Conservation (phyloP, 1,140 invertebrate genomes). For the Medauroidea extradentata region DNA sequence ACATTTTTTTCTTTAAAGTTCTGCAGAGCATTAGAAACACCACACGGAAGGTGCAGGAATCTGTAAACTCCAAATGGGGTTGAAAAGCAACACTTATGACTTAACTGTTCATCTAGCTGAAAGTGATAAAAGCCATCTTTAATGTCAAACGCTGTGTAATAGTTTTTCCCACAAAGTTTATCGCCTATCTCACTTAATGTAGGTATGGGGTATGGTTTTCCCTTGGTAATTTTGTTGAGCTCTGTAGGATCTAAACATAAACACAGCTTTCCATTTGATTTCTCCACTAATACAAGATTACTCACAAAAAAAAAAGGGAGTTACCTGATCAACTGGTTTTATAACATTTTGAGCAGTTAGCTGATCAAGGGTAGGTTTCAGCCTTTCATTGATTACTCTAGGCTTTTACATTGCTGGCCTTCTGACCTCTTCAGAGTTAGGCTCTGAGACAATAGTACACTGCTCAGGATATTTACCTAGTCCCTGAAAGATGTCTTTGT, state of each 20-base stretch:
- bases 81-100: conserved; percentile 7
- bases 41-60: conserved; percentile 36
- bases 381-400: no score
- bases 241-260: conserved; percentile 40
- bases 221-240: conserved; percentile 16
- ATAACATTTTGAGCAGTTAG: no score
- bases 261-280: conserved; percentile 26
- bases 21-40: conserved; percentile 29
- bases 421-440: no score
- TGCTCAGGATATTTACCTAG: no score
- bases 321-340: no score
- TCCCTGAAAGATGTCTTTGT: no score
- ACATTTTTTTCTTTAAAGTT: conserved; percentile 30
- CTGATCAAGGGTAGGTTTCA: no score
- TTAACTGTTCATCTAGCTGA: conserved; percentile 13
- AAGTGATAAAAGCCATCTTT: conserved; percentile 25
- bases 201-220: conserved; percentile 15
- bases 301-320: conserved; percentile 13
- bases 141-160: conserved; percentile 16
- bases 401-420: no score
- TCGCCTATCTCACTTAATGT: conserved; percentile 15
- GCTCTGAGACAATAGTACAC: no score
- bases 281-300: conserved; percentile 38
- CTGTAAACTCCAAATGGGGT: conserved; percentile 31
- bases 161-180: conserved; percentile 17